phyloP scores from a whole-genome alignment of 2,113 vertebrate species.

The Ploceus nigricollis region DNA sequence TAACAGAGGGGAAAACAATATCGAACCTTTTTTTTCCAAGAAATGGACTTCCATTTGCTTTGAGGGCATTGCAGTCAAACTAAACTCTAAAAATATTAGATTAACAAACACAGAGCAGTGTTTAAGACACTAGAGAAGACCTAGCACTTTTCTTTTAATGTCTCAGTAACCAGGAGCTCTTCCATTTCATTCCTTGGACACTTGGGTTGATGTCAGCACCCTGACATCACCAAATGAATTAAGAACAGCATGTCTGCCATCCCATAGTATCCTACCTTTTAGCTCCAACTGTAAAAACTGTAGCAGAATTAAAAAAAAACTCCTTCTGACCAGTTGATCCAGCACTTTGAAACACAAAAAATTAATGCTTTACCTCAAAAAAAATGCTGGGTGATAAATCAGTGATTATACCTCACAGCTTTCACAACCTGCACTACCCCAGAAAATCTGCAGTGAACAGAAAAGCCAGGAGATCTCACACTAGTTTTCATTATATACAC shows the following conservation, averaged over 20 bases:
- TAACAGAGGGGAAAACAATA: background rate
- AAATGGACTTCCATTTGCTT: background rate
- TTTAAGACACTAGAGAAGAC: background rate
- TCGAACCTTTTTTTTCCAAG: background rate
- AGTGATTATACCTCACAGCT: background rate
- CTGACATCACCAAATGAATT: background rate
- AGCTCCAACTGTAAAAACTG: background rate
- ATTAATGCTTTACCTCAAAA: background rate
- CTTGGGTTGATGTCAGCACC: background rate
- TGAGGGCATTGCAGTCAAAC: background rate
- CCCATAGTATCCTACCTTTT: background rate
- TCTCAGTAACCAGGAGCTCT: background rate
- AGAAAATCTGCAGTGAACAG: background rate
- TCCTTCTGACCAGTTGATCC: background rate
- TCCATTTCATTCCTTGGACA: background rate
- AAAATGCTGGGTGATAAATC: fast-evolving
- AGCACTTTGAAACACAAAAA: background rate
- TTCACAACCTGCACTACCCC: background rate
- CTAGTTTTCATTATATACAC: background rate
- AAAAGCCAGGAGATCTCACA: background rate
- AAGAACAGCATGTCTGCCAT: fast-evolving
- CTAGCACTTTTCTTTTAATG: background rate
- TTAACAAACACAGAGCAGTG: background rate
- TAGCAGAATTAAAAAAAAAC: background rate
- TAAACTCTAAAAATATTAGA: background rate